phyloP scores from a whole-genome alignment of 2,888 invertebrate species.

The Scaeva pyrastri region DNA sequence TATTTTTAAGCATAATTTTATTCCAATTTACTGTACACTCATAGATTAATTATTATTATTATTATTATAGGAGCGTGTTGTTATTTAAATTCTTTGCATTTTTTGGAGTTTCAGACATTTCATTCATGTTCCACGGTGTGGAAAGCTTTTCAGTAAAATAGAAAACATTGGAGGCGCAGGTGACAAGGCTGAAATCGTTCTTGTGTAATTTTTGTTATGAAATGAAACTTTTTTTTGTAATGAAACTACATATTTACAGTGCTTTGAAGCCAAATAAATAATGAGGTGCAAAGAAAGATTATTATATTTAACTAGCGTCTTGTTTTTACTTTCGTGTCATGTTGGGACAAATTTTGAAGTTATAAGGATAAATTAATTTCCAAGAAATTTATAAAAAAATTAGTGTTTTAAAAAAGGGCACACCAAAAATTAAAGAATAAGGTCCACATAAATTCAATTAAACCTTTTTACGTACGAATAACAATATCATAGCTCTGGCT shows the following conservation, averaged over 20 bases:
- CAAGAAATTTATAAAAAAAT: conserved; percentile 17
- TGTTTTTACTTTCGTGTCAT: background rate
- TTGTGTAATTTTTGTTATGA: conserved; percentile 3
- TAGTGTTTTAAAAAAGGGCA: conserved; percentile 43
- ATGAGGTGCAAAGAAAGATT: conserved; percentile 12
- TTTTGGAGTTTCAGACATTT: too few relatives aligned
- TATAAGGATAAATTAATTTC: background rate
- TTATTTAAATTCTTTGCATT: too few relatives aligned
- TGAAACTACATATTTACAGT: conserved; percentile 26
- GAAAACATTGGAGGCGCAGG: too few relatives aligned
- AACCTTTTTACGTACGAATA: conserved; percentile 67
- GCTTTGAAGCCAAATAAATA: conserved; percentile 11
- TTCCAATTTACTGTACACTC: too few relatives aligned
- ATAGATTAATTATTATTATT: too few relatives aligned
- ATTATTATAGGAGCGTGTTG: too few relatives aligned
- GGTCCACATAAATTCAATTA: conserved; percentile 21
- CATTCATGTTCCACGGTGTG: too few relatives aligned
- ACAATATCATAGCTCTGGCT: conserved; percentile 28
- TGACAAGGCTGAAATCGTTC: too few relatives aligned
- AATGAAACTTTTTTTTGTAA: background rate
- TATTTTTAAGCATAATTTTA: too few relatives aligned
- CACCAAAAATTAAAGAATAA: conserved; percentile 12
- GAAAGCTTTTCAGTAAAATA: too few relatives aligned
- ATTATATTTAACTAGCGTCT: background rate
- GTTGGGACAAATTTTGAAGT: background rate